phyloP scores from a whole-genome alignment of 2,113 vertebrate species.

The Ceyx margarethae region DNA sequence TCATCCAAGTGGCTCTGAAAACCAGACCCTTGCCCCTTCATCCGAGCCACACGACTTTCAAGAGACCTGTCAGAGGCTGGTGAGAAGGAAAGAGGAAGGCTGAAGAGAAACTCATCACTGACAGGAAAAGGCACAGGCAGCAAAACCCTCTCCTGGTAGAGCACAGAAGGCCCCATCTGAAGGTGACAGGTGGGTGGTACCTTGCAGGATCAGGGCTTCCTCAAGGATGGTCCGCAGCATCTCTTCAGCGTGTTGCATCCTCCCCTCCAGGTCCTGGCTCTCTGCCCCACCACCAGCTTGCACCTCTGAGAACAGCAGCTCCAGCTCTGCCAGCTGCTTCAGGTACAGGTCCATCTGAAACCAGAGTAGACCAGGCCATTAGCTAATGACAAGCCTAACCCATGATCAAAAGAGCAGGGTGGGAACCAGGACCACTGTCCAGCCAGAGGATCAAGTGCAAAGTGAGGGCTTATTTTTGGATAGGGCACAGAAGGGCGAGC shows the following conservation, averaged over 20 bases:
- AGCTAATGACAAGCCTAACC: neutral
- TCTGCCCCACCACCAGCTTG: neutral
- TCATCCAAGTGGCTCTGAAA: constrained; percentile 69
- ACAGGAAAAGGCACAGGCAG: neutral
- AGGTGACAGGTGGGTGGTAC: constrained; percentile 4
- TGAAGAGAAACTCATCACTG: neutral
- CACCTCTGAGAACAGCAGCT: constrained; percentile 68
- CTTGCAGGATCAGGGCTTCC: constrained; percentile 70
- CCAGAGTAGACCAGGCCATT: neutral
- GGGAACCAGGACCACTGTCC: neutral
- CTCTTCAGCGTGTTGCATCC: constrained; percentile 70
- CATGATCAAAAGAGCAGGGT: fast-evolving
- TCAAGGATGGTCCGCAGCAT: constrained; percentile 72
- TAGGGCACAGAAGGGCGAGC: neutral
- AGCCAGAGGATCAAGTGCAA: neutral
- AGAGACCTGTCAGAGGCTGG: constrained; percentile 76
- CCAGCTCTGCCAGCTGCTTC: constrained; percentile 77
- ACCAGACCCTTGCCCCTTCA: constrained; percentile 67
- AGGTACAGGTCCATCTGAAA: constrained; percentile 80
- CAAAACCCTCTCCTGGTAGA: neutral
- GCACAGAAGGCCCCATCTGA: neutral
- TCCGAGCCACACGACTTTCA: constrained; percentile 68
- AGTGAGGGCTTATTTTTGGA: neutral
- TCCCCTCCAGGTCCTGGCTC: constrained; percentile 69
- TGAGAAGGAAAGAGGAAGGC: neutral